These are phyloP conservation scores for Myotis davidii DNA, from an alignment of 2,113 vertebrate genomes.

Conservation along the genomic window DNA sequence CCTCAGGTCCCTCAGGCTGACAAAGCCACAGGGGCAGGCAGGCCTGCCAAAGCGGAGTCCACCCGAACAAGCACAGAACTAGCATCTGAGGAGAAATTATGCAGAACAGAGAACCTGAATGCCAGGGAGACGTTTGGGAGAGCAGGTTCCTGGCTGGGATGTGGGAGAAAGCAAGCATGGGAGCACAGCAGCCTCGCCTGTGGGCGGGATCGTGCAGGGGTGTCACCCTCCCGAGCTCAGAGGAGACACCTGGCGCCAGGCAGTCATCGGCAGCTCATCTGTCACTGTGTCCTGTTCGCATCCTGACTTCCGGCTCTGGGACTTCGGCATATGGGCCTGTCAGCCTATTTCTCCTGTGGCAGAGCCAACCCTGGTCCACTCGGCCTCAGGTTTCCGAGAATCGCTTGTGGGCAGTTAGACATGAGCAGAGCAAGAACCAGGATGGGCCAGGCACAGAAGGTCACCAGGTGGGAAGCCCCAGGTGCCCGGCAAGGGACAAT, in stretches of 20 bases:
- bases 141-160: neutral
- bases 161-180: neutral
- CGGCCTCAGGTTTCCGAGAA: neutral
- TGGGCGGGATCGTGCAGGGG: fast-evolving
- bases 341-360: neutral
- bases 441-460: too few species aligned
- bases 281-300: neutral
- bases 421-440: too few species aligned
- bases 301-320: neutral
- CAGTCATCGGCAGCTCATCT: neutral
- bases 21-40: neutral
- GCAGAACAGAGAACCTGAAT: neutral
- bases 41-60: neutral
- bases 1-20: neutral
- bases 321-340: neutral
- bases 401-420: neutral
- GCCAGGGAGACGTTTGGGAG: neutral
- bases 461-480: too few species aligned
- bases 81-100: neutral
- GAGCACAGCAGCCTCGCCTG: neutral
- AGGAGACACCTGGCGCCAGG: neutral
- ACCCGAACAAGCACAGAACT: neutral
- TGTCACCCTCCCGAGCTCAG: neutral
- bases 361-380: too few species aligned
- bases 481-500: too few species aligned